Base-by-base conservation (phyloP, 2,888 invertebrate genomes). In the Ephialtes manifestator region DNA sequence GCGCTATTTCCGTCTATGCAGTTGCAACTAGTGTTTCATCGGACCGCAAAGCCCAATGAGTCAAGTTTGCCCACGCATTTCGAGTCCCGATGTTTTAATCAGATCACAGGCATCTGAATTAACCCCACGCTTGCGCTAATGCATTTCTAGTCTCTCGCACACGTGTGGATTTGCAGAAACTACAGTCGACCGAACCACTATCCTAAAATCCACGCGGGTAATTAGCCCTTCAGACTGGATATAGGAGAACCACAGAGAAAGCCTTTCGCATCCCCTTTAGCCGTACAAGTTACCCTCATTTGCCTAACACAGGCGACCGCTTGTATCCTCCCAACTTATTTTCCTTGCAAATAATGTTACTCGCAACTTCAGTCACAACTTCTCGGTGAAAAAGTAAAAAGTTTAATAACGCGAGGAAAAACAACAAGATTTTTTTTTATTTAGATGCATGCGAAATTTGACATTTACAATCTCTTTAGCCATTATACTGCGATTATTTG, bases 1-100 rank as follows among this genome's bases (percentile, higher is more conserved):
- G 20, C 43, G 58, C 70, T 78, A 78, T 78, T 68, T 60, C 70
- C 60, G 46, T 28, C 60, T 60, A 8, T 60, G n/a, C 43, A 31
- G 60, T 55, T 35, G 60, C 46, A 24, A 24, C 48, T 51, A 10
- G 11, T 13, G 58, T 58, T 70, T 46, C 24, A 60, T 35, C 39
- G 20, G 4, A 20, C 7, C 39, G 51, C 15, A 13, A 28, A 4
- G n/a, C 55, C 55, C 51, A 24, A 35, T 58, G 35, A 55, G 24
- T 72, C 71, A 55, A 39, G 13, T 51, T 20, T 51, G 55, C 28
- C 43, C 43, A 67, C 20, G 39, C 65, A 67, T 24, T 4, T 13
- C 20, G 20, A 43, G 43, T 46, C 7, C 24, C 20, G 43, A 67
- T 67, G 65, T 67, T 43, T 43, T 43, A 67, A 67, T 67, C 65